Base-by-base conservation (phyloP, 2,113 vertebrate species). In the Carollia perspicillata region DNA sequence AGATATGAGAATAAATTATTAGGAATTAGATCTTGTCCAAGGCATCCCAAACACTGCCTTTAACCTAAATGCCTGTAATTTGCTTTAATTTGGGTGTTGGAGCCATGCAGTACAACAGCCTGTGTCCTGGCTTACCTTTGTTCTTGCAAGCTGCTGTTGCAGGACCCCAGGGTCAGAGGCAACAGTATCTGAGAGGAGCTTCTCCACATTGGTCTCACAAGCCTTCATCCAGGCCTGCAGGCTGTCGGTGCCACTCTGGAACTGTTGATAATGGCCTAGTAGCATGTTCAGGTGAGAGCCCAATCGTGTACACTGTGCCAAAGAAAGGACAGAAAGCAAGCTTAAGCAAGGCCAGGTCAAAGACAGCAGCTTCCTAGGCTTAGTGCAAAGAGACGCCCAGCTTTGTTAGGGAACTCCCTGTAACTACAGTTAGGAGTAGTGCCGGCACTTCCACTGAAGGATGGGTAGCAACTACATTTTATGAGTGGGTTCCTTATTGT, bases 181-280 rank as follows among this genome's bases (percentile, higher is more conserved):
- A 44, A 99, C 93, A 0, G 97, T 80, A 68, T 99, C 99, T 0
- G 98, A 98, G 13, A 99, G 98, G 90, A 99, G 97, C 22, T 98
- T 98, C 40, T 98, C 95, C 17, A 99, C 97, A 6, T 97, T 98
- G 98, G 98, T 96, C 90, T 99, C 99, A 2, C 99, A 99, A 42
- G 98, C 89, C 92, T 98, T 98, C 94, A 99, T 98, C 99, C 99
- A 99, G 0, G 97, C 98, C 96, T 98, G 97, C 47, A 99, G 98
- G 51, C 98, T 99, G 88, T 99, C 98, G 0, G 98, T 98, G 37
- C 99, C 98, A 60, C 99, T 99, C 98, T 99, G 99, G 98, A 99
- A 99, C 96, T 99, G 99, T 98, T 99, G 99, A 98, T 99, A 99
- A 85, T 98, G 98, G 90, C 99, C 99, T 97, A 99, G 95, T 47